Evolutionary conservation across 2,113 vertebrate genomes (phyloP), one percentile per base, ranked within the genome.

Genomic region (Podilymbus podiceps): DNA sequence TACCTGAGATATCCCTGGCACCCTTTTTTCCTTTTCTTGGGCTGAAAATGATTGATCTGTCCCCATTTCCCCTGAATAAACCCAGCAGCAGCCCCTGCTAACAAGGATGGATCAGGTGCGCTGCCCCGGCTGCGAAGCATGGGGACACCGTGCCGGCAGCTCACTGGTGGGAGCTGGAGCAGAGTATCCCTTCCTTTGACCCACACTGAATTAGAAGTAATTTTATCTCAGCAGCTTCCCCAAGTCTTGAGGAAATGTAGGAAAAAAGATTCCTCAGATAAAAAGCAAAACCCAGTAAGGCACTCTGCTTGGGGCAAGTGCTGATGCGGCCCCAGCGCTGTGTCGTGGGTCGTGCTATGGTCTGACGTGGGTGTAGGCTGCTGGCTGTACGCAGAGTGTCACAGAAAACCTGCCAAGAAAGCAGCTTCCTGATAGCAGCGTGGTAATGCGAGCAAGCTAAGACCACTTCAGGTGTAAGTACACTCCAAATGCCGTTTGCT

Each of bases 91-190:
- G 47, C 8, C 8, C 18, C 52, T 40, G 44, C 66, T 62, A 44
- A 59, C 13, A 46, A 25, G 62, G 4, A 1, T 0, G 1, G 38
- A 14, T 5, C 4, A 2, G 58, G 22, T 1, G 0, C 0, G 3
- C 49, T 38, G 50, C 38, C 50, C 40, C 3, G 4, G 40, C 21
- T 35, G 18, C 20, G 31, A 58, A 24, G 19, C 8, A 21, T 2
- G 16, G 49, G n/a, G 28, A 28, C 28, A 49, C 2, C 2, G 9
- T 21, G 72, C 9, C 0, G 0, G 53, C 2, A 5, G 59, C 33
- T 77, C n/a, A 6, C 30, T 21, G 3, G 1, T 31, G 62, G 77
- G 23, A 81, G 80, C 30, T 44, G 40, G 10, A 55, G 42, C n/a
- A 20, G 52, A n/a, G 25, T 8, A 15, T 30, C 47, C 53, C 14